Percentiles rank a stretch among this genome's conserved stretches.
phyloP scores from a whole-genome alignment of 92 coral and sea anemone species.

The Zoanthus sansibaricus region DNA sequence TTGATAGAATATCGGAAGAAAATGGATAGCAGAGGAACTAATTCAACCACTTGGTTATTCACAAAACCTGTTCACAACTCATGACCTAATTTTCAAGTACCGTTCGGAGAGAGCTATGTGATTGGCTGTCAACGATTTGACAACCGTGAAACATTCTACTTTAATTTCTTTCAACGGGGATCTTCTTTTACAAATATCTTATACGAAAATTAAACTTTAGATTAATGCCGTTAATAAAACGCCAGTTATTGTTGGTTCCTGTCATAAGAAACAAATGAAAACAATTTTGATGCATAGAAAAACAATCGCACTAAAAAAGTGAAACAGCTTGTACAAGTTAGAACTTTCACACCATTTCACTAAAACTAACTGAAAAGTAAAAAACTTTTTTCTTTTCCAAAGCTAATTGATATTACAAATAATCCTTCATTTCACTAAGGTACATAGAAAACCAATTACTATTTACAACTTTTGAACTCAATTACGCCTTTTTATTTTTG shows the following conservation, averaged over 20 bases:
- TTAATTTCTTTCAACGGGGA: too few relatives aligned
- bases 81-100: conserved; percentile 49
- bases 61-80: conserved; percentile 14
- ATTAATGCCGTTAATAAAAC: not conserved
- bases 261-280: not conserved
- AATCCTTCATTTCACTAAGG: not conserved
- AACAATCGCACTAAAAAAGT: not conserved
- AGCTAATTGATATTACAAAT: not conserved
- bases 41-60: conserved; percentile 2
- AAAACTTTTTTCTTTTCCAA: not conserved
- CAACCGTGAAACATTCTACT: not conserved
- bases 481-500: not conserved
- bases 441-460: not conserved
- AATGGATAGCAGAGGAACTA: not conserved
- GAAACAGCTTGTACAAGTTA: not conserved
- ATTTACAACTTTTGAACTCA: not conserved
- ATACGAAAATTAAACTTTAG: not conserved
- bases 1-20: not conserved
- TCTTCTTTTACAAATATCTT: not conserved
- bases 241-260: not conserved
- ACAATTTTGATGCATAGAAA: not conserved
- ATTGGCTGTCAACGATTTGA: conserved; percentile 10
- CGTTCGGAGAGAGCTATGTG: not conserved
- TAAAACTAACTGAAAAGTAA: not conserved
- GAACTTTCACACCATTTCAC: not conserved